phyloP scores from a whole-genome alignment of 1,140 invertebrate genomes.

The Bombus waltoni region DNA sequence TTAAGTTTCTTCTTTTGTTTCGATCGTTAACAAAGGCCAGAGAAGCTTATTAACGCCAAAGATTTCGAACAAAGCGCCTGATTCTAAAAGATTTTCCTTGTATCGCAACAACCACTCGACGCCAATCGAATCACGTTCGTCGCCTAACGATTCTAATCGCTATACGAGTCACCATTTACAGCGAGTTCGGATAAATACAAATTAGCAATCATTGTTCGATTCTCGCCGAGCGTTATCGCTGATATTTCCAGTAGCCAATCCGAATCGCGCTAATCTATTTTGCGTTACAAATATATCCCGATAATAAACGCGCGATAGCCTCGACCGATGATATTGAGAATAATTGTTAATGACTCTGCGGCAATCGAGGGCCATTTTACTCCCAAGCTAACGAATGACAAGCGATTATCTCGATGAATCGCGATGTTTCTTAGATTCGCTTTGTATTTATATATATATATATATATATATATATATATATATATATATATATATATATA shows the following conservation, averaged over 20 bases:
- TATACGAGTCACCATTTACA: too few relatives aligned
- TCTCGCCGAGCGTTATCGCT: neutral
- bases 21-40: neutral
- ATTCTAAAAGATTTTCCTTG: too few relatives aligned
- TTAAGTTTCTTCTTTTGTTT: neutral
- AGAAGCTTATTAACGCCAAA: neutral
- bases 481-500: too few relatives aligned
- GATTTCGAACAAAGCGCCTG: neutral
- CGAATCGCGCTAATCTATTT: conserved; percentile 17
- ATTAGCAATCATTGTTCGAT: neutral
- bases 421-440: too few relatives aligned
- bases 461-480: too few relatives aligned
- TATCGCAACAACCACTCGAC: neutral
- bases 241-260: neutral
- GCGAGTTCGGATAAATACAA: neutral
- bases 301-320: neutral
- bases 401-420: neutral
- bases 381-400: neutral
- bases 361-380: neutral
- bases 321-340: conserved; percentile 17
- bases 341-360: conserved; percentile 9
- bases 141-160: neutral
- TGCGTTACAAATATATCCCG: too few relatives aligned
- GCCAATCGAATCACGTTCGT: neutral
- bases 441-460: too few relatives aligned